Evolutionary conservation across 1,140 invertebrate genomes (phyloP).

Genomic region (Lepidurus packardi): DNA sequence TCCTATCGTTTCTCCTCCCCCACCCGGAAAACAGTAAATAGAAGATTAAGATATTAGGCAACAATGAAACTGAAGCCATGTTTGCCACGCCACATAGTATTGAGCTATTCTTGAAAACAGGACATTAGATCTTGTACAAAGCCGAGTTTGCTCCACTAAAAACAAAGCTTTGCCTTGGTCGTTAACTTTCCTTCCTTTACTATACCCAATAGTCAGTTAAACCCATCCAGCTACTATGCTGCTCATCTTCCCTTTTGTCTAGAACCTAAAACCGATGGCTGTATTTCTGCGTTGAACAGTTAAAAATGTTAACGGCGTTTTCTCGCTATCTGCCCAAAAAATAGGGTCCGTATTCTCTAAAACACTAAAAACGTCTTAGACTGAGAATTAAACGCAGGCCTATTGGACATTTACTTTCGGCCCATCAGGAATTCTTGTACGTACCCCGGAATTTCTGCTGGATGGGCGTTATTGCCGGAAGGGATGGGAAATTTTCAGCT

Average conservation of each 20-base stretch:
- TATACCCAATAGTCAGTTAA: slow-evolving; percentile 11
- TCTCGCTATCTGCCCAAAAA: too few relatives aligned
- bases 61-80: too few relatives aligned
- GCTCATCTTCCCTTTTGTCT: not conserved
- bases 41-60: too few relatives aligned
- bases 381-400: not conserved
- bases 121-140: not conserved
- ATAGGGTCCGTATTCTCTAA: not conserved
- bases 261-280: not conserved
- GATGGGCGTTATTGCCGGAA: not conserved
- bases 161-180: not conserved
- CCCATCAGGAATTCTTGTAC: too few relatives aligned
- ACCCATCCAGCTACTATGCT: not conserved
- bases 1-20: too few relatives aligned
- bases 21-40: too few relatives aligned
- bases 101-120: not conserved
- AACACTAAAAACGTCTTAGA: not conserved
- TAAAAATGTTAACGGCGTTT: too few relatives aligned
- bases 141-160: not conserved
- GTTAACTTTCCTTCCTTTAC: not conserved
- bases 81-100: not conserved
- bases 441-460: not conserved
- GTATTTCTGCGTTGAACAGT: not conserved
- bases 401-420: not conserved
- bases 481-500: not conserved